phyloP scores from a whole-genome alignment of 2,113 vertebrate species.

The Myiozetetes cayanensis region DNA sequence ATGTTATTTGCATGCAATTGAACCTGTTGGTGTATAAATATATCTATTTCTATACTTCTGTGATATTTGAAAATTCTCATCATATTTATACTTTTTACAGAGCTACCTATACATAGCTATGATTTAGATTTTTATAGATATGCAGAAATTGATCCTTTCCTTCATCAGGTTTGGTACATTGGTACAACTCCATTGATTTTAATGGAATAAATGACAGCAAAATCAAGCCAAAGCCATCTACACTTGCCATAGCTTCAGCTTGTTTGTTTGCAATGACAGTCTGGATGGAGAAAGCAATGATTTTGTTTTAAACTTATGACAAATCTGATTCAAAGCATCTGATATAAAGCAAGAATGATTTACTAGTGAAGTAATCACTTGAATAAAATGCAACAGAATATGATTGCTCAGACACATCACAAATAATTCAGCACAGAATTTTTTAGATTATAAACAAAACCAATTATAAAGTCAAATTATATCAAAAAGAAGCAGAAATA shows the following conservation, averaged over 20 bases:
- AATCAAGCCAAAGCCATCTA: slow-evolving; percentile 18
- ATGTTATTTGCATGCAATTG: slow-evolving; percentile 6
- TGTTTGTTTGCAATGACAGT: slow-evolving; percentile 43
- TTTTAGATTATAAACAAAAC: not conserved
- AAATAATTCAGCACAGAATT: slow-evolving; percentile 11
- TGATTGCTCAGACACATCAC: not conserved
- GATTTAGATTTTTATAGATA: not conserved
- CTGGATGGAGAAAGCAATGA: slow-evolving; percentile 55
- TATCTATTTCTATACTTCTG: not conserved
- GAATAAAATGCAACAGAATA: not conserved
- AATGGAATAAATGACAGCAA: slow-evolving; percentile 37
- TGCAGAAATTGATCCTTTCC: not conserved
- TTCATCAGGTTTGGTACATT: slow-evolving; percentile 26
- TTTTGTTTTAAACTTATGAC: slow-evolving; percentile 18
- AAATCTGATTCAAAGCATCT: slow-evolving; percentile 36
- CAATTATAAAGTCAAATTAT: slow-evolving; percentile 1
- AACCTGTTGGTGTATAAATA: not conserved
- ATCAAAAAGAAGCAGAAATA: not conserved
- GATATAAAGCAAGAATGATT: slow-evolving; percentile 46
- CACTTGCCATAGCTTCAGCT: slow-evolving; percentile 7
- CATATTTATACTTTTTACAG: not conserved
- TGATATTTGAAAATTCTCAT: not conserved
- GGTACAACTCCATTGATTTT: slow-evolving; percentile 57
- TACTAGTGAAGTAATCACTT: not conserved
- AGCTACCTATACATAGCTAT: not conserved